Evolutionary conservation across 2,113 vertebrate species (phyloP), one percentile per base, ranked within the genome.

Genomic region (Neolamprologus devosi): DNA sequence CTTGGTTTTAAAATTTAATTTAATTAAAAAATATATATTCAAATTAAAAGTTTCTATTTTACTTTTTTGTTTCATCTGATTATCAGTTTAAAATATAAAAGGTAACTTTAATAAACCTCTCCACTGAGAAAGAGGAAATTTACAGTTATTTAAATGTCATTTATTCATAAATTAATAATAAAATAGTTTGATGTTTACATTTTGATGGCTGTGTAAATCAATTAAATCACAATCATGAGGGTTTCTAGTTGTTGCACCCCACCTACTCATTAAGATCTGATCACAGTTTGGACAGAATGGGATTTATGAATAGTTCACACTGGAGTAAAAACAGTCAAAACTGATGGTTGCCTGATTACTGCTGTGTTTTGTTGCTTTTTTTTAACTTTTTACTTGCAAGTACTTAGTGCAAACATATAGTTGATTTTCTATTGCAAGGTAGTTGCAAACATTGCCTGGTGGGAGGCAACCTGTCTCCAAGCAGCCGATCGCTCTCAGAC

Each of bases 21-120:
- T 19, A 28, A 47, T 28, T n/a, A 0, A 0, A 63, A 40, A 65
- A 33, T 2, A 33, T 3, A 51, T 9, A 6, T 75, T 70, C 2
- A 40, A 73, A 26, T 26, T 12, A 10, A 75, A 75, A 19, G 42
- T 30, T 49, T 75, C 9, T 16, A 16, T 47, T 73, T 47, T 73
- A 17, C 5, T 26, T 26, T 28, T 75, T 47, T 78, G 45, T 51
- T 49, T 78, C 0, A 51, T 51, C 17, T 33, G 70, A 49, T 12
- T 75, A 75, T 7, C 0, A 12, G 70, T 78, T 47, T 49, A 49
- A 49, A 78, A 49, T 30, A 30, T 78, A 30, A 75, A 10, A 75
- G 9, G 45, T 17, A 45, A 26, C 37, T 26, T 45, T 73, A 75
- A 49, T 42, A 70, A 2, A 28, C 23, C 23, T 49, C 70, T 75